Evolutionary conservation across 2,797 vertebrate genomes (phyloP).

Genomic region (Buphagus erythrorhynchus): DNA sequence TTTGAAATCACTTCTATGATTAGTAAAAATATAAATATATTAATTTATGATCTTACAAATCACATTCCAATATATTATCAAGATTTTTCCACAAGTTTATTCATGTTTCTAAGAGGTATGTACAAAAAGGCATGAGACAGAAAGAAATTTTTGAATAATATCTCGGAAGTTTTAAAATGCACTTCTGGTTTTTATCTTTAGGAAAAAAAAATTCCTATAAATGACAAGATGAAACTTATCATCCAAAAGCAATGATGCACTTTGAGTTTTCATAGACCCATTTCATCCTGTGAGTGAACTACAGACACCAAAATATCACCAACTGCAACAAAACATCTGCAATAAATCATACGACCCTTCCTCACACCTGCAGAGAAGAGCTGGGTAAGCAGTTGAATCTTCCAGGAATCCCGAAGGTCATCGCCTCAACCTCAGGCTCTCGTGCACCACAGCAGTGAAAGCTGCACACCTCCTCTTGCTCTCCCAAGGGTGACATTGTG

Average conservation of each 20-base stretch:
- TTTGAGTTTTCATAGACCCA: background rate
- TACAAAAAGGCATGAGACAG: background rate
- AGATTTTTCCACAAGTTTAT: background rate
- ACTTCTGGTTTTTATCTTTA: background rate
- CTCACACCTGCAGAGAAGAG: slow-evolving; percentile 45
- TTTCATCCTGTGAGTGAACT: background rate
- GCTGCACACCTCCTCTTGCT: background rate
- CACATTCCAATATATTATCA: background rate
- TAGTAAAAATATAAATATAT: background rate
- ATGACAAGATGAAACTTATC: background rate
- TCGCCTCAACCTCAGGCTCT: background rate
- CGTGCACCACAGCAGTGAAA: background rate
- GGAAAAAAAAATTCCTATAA: background rate
- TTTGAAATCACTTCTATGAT: background rate
- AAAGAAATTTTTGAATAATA: background rate
- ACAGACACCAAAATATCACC: background rate
- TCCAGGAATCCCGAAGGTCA: background rate
- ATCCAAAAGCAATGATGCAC: background rate
- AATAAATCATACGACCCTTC: background rate
- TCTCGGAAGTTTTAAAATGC: background rate
- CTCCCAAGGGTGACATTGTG: background rate
- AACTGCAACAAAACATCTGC: background rate
- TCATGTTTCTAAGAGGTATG: background rate
- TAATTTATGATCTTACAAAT: background rate
- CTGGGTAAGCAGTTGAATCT: background rate